A percentile compares a stretch with the other conserved stretches of the same genome.
phyloP scores from a whole-genome alignment of 2,113 vertebrate genomes.

The Ochotona princeps region DNA sequence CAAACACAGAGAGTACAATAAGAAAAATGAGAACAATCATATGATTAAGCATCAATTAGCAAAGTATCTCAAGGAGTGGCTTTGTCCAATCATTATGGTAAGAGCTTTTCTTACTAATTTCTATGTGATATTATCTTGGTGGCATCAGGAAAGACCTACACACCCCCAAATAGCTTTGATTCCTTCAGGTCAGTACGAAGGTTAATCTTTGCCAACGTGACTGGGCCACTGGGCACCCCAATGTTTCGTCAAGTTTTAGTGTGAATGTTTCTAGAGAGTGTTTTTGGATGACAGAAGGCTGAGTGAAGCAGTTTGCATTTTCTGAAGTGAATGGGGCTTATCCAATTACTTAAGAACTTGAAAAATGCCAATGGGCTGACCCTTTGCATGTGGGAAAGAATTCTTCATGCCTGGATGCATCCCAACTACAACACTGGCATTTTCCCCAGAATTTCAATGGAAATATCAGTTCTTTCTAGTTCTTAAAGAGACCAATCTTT shows the following conservation, averaged over 20 bases:
- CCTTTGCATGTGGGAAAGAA: background rate
- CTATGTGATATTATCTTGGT: background rate
- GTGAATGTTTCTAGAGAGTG: background rate
- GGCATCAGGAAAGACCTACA: background rate
- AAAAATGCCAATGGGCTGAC: background rate
- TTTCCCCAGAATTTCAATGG: background rate
- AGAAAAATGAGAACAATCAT: slow-evolving; percentile 51
- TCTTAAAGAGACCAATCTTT: background rate
- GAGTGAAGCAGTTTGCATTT: background rate
- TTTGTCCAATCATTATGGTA: background rate
- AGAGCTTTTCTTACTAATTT: slow-evolving; percentile 32
- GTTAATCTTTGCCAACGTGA: slow-evolving; percentile 30
- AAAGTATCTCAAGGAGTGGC: slow-evolving; percentile 15
- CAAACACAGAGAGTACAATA: slow-evolving; percentile 42
- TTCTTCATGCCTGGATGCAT: background rate
- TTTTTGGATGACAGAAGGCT: background rate
- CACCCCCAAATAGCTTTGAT: background rate
- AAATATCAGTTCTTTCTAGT: background rate
- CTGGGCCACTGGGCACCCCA: background rate
- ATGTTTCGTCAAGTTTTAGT: slow-evolving; percentile 14
- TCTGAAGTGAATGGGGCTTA: background rate
- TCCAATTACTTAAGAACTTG: background rate
- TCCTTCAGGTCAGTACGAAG: slow-evolving; percentile 30
- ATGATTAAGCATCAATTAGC: slow-evolving; percentile 35
- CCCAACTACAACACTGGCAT: background rate